A percentile compares a stretch with the other conserved stretches of the same genome.
Evolutionary conservation across 1,140 invertebrate species (phyloP).

Genomic region (Lanistes nyassanus): DNA sequence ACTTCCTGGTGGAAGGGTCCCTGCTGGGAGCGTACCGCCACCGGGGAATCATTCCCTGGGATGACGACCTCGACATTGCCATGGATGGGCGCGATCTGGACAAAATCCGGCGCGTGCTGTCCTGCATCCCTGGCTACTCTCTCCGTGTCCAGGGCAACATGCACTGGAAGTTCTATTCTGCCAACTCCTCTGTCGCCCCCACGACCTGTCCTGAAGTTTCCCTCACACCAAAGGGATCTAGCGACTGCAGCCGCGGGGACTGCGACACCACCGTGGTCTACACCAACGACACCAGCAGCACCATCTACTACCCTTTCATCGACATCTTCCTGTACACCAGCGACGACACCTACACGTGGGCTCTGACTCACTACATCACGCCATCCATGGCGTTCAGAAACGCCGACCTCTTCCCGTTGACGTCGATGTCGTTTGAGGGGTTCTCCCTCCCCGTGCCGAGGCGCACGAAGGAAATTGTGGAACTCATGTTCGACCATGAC

Average conservation of each 20-base stretch:
- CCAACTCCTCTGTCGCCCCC: background rate
- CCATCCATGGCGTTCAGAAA: background rate
- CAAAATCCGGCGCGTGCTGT: conserved; percentile 9
- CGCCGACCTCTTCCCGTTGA: conserved; percentile 10
- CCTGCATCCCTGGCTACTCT: conserved; percentile 18
- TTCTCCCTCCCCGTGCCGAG: conserved; percentile 15
- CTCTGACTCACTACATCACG: background rate
- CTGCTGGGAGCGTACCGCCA: conserved; percentile 16
- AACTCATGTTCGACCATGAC: background rate
- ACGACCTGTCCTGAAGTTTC: background rate
- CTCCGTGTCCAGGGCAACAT: conserved; percentile 1
- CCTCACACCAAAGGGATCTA: too few species aligned
- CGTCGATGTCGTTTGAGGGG: background rate
- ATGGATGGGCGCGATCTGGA: conserved; percentile 5
- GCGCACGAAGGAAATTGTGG: background rate
- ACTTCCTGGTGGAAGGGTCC: background rate
- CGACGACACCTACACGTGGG: conserved; percentile 18
- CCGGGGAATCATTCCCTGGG: conserved; percentile 26
- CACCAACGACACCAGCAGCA: background rate
- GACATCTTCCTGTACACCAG: conserved; percentile 23
- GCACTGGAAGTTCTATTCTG: conserved; percentile 26
- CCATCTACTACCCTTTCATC: conserved; percentile 15
- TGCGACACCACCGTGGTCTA: background rate
- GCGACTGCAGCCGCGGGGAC: too few species aligned
- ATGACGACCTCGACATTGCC: conserved; percentile 29